A percentile compares a stretch with the other conserved stretches of the same genome.
Conservation (phyloP, 53 echinoderm and acorn worm genomes). For the Actinopyga echinites region DNA sequence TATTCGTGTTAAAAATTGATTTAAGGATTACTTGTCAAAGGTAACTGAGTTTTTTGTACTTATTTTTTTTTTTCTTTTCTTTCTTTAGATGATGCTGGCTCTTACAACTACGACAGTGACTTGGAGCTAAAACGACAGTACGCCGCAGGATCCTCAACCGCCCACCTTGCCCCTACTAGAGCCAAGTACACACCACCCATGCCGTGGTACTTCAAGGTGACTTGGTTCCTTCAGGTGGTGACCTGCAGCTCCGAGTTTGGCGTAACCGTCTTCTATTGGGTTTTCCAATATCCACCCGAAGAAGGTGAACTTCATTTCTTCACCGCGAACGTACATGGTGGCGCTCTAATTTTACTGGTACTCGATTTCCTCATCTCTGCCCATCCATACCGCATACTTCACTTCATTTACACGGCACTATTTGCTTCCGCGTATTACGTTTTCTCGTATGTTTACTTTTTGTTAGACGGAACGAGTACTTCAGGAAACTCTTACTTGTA, state of each 20-base stretch:
- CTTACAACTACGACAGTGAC: neutral
- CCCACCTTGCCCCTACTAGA: neutral
- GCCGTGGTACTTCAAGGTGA: conserved; percentile 22
- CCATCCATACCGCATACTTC: conserved; percentile 6
- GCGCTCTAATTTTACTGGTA: neutral
- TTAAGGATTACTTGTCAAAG: too few relatives aligned
- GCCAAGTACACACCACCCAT: neutral
- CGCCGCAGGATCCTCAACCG: neutral
- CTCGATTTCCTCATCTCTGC: conserved; percentile 4
- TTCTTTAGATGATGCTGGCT: neutral
- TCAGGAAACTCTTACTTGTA: neutral
- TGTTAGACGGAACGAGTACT: neutral
- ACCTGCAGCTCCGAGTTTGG: conserved; percentile 15
- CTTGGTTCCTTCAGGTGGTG: conserved; percentile 14
- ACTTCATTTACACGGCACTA: neutral
- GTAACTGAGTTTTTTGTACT: neutral
- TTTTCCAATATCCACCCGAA: neutral
- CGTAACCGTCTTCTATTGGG: neutral
- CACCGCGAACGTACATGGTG: conserved; percentile 11
- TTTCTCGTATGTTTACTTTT: neutral
- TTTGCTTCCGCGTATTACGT: neutral
- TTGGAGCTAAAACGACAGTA: neutral
- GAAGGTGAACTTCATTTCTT: neutral
- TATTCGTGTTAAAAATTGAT: too few relatives aligned
- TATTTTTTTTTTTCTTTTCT: neutral